Conservation (phyloP, 2,888 invertebrate species). For the Lasioglossum oenotherae region DNA sequence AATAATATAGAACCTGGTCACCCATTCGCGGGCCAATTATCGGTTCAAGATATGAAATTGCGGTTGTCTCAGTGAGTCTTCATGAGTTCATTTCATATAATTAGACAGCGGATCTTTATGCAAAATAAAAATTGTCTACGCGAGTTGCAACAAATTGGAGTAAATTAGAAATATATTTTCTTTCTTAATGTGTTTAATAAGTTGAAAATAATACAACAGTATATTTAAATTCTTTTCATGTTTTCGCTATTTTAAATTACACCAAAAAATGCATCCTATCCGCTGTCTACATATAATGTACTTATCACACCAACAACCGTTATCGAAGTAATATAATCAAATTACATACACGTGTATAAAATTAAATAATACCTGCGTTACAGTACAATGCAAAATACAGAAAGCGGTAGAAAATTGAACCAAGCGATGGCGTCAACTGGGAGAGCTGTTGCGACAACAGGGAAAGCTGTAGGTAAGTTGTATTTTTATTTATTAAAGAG, state of each 20-base stretch:
- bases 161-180: no score
- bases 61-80: conserved; percentile 95
- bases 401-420: conserved; percentile 96
- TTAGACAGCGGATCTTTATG: no score
- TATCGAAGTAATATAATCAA: neutral
- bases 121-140: no score
- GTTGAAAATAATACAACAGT: no score
- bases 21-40: conserved; percentile 97
- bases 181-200: no score
- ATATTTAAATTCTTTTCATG: no score
- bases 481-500: conserved; percentile 14
- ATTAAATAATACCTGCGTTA: conserved; percentile 12
- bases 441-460: conserved; percentile 93
- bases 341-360: neutral
- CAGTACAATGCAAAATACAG: conserved; percentile 97
- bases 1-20: conserved; percentile 89
- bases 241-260: no score
- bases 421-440: conserved; percentile 97
- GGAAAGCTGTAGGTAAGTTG: conserved; percentile 89
- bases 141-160: no score
- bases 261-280: no score
- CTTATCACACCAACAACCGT: neutral
- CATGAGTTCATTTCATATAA: neutral
- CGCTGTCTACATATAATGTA: neutral
- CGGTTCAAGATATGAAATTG: conserved; percentile 97